Evolutionary conservation across 30 jellyfish, hydroid and myxozoan genomes (phyloP), one percentile per base, ranked within the genome.

Genomic region (Turritopsis rubra): DNA sequence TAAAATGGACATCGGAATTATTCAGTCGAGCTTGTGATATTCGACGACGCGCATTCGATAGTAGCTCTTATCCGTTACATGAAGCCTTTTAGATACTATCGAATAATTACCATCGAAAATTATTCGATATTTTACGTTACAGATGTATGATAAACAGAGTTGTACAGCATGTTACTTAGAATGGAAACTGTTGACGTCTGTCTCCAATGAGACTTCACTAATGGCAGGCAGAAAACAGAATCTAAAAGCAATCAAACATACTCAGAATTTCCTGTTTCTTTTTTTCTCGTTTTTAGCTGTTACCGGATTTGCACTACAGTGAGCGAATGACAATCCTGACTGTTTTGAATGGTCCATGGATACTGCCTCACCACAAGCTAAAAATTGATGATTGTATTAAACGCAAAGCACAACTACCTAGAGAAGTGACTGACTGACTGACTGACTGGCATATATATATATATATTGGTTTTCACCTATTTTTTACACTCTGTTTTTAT

Each of bases 281-380:
- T 4, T 54, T 52, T 19, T 7, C 73, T 41, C 28, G 8, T 52
- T 65, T 85, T 25, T 80, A 92, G 98, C 80, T 92, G 53, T 83
- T 92, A 28, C 98, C 98, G 21, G 96, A 92, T 78, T 77, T 92
- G 86, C 78, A 71, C 1, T 92, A 92, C 96, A 92, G 95, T 17
- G 95, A 92, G 21, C 86, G 91, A 75, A 88, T 92, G 96, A 92
- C 96, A 0, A 84, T 92, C 9, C 84, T 92, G 0, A 29, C 95
- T 18, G 96, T 92, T 25, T 52, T 86, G 88, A 92, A 92, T 75
- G 98, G 98, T 8, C 93, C 85, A 53, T 92, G 96, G 96, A 81
- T 92, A 72, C 80, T 91, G 1, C 90, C 90, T 9, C 93, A 87
- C 41, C 66, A 88, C 30, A 54, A 83, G 52, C 72, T 87, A 79